These are phyloP conservation scores for Spea hammondii DNA, from an alignment of 2,797 vertebrate species.

Conservation along the genomic window DNA sequence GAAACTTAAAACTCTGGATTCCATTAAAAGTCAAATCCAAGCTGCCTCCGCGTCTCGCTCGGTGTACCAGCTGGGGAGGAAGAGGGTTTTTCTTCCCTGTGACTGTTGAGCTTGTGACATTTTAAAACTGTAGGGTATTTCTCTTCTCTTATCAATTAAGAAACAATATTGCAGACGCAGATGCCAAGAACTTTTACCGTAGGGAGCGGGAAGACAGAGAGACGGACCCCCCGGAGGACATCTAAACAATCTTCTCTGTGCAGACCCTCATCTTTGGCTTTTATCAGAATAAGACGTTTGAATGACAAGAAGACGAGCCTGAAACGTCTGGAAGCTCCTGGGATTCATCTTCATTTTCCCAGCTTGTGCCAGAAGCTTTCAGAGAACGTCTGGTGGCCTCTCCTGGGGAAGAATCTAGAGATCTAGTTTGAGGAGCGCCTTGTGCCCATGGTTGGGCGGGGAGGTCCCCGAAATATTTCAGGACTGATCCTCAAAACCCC, in stretches of 20 bases:
- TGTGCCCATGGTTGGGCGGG: too few relatives aligned
- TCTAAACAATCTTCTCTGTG: constrained; percentile 22
- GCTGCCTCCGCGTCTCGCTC: too few relatives aligned
- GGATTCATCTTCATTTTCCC: neutral
- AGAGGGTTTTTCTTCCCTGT: neutral
- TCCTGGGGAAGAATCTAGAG: too few relatives aligned
- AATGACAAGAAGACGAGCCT: neutral
- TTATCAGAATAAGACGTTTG: constrained; percentile 5
- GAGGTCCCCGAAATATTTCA: too few relatives aligned
- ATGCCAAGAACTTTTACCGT: constrained; percentile 39
- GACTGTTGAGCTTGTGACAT: neutral
- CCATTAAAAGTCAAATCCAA: too few relatives aligned
- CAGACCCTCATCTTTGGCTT: neutral
- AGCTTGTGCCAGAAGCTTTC: neutral
- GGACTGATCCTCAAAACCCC: too few relatives aligned
- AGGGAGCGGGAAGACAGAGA: constrained; percentile 39
- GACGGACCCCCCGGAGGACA: constrained; percentile 52
- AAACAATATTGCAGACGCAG: constrained; percentile 48
- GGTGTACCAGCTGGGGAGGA: too few relatives aligned
- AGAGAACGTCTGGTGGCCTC: too few relatives aligned
- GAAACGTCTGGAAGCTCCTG: neutral
- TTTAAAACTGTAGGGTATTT: constrained; percentile 17
- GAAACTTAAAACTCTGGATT: too few relatives aligned
- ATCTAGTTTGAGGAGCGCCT: too few relatives aligned
- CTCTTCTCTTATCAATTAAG: neutral